Evolutionary conservation across 2,888 invertebrate genomes (phyloP), one percentile per base, ranked within the genome.

Genomic region (Plebejus anna): DNA sequence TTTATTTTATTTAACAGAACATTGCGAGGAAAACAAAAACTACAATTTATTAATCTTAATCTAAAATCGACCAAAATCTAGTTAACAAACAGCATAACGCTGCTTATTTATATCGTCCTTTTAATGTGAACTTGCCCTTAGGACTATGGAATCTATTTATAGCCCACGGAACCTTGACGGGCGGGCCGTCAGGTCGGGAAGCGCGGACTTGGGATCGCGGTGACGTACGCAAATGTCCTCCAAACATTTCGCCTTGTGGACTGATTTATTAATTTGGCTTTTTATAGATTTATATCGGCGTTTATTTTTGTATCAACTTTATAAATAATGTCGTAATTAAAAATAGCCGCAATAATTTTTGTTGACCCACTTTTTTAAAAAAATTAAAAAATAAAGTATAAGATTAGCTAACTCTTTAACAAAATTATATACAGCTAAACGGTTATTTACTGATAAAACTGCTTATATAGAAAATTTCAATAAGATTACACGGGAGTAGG

Each of bases 181-280:
- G 32, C 13, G 47, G 47, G 47, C 9, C 47, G 11, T 2, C 47
- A 66, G 66, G 66, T 36, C 32, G 66, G 66, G 66, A 66, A 66
- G 32, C 66, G 66, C 32, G 0, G 36, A 22, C 22, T 16, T 47
- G 55, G 55, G 51, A 51, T 51, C 28, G 22, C 28, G n/a, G 47
- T 51, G 73, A 51, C 51, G 73, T 32, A 28, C 13, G 73, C 51
- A 73, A 73, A 73, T 73, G 73, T 73, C 51, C 73, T 55, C 28
- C 47, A 73, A 73, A 51, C 51, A 73, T 51, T 73, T 73, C 55
- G 11, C 51, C 73, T 28, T 51, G 71, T 47, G 22, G 11, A 72
- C 71, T 72, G 71, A 47, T 72, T 72, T 72, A 42, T 42, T 66
- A 32, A 66, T 32, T 66, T 66, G 4, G 66, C 32, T 28, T 66